Evolutionary conservation across 1,140 invertebrate species (phyloP), one percentile per base, ranked within the genome.

Genomic region (Drosophila kohkoa): DNA sequence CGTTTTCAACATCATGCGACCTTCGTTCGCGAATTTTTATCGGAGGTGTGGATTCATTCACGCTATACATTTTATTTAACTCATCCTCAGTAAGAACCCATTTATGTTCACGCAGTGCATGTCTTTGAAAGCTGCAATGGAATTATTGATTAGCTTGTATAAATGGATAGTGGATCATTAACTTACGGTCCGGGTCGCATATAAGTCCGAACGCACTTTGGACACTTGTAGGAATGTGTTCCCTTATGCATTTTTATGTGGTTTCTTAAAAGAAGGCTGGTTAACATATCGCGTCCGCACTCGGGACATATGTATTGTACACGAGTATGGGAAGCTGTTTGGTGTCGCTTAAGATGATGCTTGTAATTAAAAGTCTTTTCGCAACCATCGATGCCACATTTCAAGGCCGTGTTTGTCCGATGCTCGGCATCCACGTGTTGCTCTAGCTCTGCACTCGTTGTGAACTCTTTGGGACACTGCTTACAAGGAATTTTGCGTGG

Each of bases 311-410:
- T 54, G 41, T 77, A 72, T 1, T 62, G 77, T 1, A 68, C 54
- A 11, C 57, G 62, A 10, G 67, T 46, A 54, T 92, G 90, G 0
- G 73, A 62, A 0, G 79, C 75, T 16, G 87, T 91, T 54, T 82
- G 80, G 75, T 92, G 90, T 1, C 90, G 69, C 25, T 87, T 79
- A 32, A 92, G 35, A 48, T 92, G 90, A 60, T 89, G 82, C n/a
- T 85, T 78, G 43, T 78, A 92, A 15, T 65, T 79, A 25, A 92
- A 92, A 6, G 73, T 79, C 60, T 90, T 90, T 0, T 20, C 28
- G 54, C 90, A 92, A 5, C 75, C 81, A 52, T 76, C 55, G 0
- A 79, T 7, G 0, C 59, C 64, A 16, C 90, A 92, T 6, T 69
- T 76, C 0, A 90, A 57, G 0, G 68, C 38, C 60, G 11, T 43